phyloP scores from a whole-genome alignment of 2,113 vertebrate genomes.

The Stomatorhinus ivindoensis region DNA sequence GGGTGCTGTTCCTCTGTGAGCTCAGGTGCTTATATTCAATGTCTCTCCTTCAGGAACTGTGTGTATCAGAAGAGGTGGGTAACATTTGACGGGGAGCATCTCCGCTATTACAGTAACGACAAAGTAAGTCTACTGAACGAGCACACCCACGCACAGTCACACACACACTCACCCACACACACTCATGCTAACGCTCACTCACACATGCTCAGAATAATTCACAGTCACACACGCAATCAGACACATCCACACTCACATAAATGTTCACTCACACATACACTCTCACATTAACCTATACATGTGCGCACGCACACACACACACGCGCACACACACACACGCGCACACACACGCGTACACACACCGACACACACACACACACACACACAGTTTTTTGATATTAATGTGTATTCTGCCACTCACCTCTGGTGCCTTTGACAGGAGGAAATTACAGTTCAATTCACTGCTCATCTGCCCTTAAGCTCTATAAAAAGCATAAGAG shows the following conservation, averaged over 20 bases:
- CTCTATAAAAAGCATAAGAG: neutral
- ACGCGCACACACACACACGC: neutral
- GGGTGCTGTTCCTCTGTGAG: neutral
- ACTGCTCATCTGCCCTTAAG: neutral
- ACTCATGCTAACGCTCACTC: neutral
- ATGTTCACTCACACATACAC: too few relatives aligned
- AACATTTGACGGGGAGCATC: conserved; percentile 77
- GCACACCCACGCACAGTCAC: neutral
- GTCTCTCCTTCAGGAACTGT: conserved; percentile 62
- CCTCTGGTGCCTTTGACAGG: neutral
- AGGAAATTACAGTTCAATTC: neutral
- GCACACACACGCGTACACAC: too few relatives aligned
- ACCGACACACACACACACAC: too few relatives aligned
- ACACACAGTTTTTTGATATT: neutral
- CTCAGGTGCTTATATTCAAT: neutral
- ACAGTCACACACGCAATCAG: conserved; percentile 70
- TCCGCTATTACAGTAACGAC: conserved; percentile 89
- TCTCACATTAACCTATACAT: neutral
- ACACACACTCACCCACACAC: neutral
- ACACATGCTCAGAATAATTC: conserved; percentile 57
- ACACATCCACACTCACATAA: neutral
- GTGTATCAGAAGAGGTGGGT: conserved; percentile 94
- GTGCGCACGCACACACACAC: too few relatives aligned
- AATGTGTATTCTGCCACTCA: neutral
- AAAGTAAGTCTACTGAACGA: conserved; percentile 60